Conservation (phyloP, 1,140 invertebrate genomes). For the Pseudomyrmex dendroicus region DNA sequence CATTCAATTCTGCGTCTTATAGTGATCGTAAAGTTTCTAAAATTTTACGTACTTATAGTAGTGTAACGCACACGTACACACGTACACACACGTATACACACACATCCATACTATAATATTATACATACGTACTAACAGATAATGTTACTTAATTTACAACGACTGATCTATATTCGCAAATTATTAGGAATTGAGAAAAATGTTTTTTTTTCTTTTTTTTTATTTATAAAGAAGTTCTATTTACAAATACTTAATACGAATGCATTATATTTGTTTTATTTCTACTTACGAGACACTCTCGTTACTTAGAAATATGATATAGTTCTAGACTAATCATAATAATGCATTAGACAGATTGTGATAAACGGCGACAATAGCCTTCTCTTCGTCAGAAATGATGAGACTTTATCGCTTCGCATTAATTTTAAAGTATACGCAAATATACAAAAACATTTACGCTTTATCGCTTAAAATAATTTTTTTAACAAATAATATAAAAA, state of each 20-base stretch:
- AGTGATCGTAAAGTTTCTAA: constrained; percentile 29
- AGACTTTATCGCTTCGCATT: constrained; percentile 16
- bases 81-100: background rate
- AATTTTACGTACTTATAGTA: constrained; percentile 16
- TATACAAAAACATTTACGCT: background rate
- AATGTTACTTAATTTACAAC: constrained; percentile 50
- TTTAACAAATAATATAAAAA: constrained; percentile 11
- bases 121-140: constrained; percentile 9
- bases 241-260: constrained; percentile 26
- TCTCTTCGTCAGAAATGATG: constrained; percentile 46
- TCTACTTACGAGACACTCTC: constrained; percentile 39
- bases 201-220: background rate
- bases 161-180: constrained; percentile 37
- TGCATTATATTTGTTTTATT: constrained; percentile 40
- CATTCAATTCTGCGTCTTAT: constrained; percentile 58
- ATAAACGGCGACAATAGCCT: constrained; percentile 59
- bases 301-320: constrained; percentile 49
- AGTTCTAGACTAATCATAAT: constrained; percentile 52
- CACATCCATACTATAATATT: constrained; percentile 29
- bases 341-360: constrained; percentile 55
- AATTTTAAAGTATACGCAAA: background rate
- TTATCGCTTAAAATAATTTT: background rate
- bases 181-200: constrained; percentile 53
- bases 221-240: constrained; percentile 23
- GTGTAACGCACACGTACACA: background rate